phyloP scores from a whole-genome alignment of 1,140 invertebrate genomes.

The Eubasilissa regina region DNA sequence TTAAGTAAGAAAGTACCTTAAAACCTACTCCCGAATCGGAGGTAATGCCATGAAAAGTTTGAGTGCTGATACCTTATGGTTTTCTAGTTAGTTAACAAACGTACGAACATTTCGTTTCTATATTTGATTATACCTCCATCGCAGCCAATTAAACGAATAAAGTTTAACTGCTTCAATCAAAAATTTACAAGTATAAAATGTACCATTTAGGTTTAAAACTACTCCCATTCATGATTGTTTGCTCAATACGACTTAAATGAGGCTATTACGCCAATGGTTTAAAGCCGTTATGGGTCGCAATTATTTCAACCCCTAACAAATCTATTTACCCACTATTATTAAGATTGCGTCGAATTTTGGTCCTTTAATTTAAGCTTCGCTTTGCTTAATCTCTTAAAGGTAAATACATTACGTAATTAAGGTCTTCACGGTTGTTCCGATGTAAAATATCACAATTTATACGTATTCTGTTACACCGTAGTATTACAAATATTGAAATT shows the following conservation, averaged over 20 bases:
- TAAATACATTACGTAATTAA: not conserved
- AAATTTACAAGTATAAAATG: not conserved
- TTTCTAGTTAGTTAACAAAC: no score
- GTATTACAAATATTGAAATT: no score
- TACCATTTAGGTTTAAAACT: not conserved
- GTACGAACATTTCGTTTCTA: no score
- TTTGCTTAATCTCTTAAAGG: no score
- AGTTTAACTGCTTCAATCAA: not conserved
- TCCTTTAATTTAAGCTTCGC: no score
- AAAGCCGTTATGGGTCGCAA: not conserved
- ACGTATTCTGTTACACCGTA: no score
- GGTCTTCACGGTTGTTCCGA: conserved; percentile 1
- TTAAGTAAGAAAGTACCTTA: no score
- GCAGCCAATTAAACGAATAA: not conserved
- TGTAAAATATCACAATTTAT: no score
- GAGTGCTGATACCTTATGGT: no score
- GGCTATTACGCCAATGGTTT: not conserved
- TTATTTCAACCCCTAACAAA: conserved; percentile 7
- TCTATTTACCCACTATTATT: not conserved
- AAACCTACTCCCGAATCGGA: no score
- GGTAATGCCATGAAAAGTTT: no score
- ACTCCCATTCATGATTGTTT: not conserved
- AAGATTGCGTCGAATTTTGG: not conserved
- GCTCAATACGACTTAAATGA: not conserved
- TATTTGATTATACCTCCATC: no score